A percentile compares a stretch with the other conserved stretches of the same genome.
These are phyloP conservation scores for Aporophyla nigra DNA, from an alignment of 2,888 invertebrate genomes.

Conservation along the genomic window DNA sequence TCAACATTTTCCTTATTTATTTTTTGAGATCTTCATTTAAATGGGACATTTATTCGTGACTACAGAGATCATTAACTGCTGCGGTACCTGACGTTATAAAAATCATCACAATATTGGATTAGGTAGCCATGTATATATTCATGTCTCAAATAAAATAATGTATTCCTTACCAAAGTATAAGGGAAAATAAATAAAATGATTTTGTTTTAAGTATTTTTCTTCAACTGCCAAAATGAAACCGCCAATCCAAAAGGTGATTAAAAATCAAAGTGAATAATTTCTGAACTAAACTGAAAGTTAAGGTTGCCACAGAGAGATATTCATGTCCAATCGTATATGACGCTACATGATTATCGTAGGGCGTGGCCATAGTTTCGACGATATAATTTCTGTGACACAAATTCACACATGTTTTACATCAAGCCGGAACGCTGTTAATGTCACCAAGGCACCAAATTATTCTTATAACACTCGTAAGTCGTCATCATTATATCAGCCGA, in stretches of 20 bases:
- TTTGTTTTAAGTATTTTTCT: neutral
- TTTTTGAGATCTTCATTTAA: neutral
- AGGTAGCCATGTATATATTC: too few relatives aligned
- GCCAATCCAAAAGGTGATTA: neutral
- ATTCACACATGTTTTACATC: neutral
- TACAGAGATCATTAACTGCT: neutral
- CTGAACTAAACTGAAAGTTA: neutral
- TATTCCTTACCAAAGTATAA: too few relatives aligned
- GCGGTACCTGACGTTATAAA: neutral
- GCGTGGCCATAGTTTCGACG: neutral
- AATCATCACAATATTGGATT: too few relatives aligned
- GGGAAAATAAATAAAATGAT: too few relatives aligned
- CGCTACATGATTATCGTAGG: too few relatives aligned
- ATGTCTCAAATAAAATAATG: neutral
- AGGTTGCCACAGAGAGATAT: neutral
- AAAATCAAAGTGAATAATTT: neutral
- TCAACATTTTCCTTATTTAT: neutral
- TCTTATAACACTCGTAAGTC: neutral
- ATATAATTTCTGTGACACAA: neutral
- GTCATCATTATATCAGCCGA: too few relatives aligned
- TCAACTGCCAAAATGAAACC: neutral
- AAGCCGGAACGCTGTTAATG: neutral
- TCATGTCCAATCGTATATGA: neutral
- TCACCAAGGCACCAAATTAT: neutral
- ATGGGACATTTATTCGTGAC: neutral